These are phyloP conservation scores for Euwallacea similis DNA, from an alignment of 1,140 invertebrate genomes.

Conservation along the genomic window DNA sequence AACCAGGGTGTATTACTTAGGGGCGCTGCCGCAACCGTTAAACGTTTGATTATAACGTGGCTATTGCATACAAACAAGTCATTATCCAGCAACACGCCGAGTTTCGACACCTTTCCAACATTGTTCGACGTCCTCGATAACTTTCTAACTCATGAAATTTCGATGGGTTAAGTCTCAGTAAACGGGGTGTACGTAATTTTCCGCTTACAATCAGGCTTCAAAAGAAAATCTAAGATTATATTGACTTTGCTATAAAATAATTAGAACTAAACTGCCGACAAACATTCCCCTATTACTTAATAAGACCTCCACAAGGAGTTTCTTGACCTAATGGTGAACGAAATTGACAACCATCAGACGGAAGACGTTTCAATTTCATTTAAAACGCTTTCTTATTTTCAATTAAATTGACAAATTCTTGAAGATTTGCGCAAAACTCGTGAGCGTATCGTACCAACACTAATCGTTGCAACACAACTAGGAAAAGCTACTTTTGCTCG, in stretches of 20 bases:
- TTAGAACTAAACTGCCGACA: too few species aligned
- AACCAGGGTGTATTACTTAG: neutral
- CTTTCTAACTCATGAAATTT: slow-evolving; percentile 15
- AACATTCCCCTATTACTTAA: too few species aligned
- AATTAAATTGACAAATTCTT: slow-evolving; percentile 2
- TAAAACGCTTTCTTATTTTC: neutral
- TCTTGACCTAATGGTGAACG: too few species aligned
- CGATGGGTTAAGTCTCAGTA: neutral
- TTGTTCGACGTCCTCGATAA: slow-evolving; percentile 1
- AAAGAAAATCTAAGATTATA: too few species aligned
- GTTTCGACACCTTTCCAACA: slow-evolving; percentile 16
- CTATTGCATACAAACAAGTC: slow-evolving; percentile 15
- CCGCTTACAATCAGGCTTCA: too few species aligned
- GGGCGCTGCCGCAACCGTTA: neutral
- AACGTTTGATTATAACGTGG: slow-evolving; percentile 7
- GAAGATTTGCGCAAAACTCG: slow-evolving; percentile 17
- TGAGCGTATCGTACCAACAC: slow-evolving; percentile 14
- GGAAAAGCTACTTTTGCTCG: slow-evolving; percentile 6
- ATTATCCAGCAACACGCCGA: slow-evolving; percentile 9
- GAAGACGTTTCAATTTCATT: too few species aligned
- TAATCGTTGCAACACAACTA: slow-evolving; percentile 12
- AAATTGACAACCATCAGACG: too few species aligned
- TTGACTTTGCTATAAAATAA: too few species aligned
- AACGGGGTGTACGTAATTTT: too few species aligned
- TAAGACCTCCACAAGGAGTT: too few species aligned